Evolutionary conservation across 1,140 invertebrate genomes (phyloP), one percentile per base, ranked within the genome.

Genomic region (Coboldia fuscipes): DNA sequence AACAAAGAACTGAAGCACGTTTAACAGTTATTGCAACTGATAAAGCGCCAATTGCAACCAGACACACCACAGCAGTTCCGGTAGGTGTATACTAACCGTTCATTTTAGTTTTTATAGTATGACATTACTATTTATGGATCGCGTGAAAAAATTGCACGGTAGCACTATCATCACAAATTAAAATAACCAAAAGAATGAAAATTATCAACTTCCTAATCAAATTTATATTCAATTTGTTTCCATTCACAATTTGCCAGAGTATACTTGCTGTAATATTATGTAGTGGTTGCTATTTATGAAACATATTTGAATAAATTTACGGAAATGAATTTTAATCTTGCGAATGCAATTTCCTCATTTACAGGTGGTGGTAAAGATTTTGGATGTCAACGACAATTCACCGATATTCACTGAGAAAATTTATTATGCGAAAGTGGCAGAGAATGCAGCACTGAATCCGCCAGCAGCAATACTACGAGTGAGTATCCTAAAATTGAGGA

Each of bases 321-420:
- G 14, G 8, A 16, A 34, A 37, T 30, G 5, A 16, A 32, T 29
- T 6, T 37, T 34, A 33, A 37, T 22, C 36, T 18, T 14, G 26
- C 36, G n/a, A n/a, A n/a, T n/a, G n/a, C n/a, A n/a, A n/a, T n/a
- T n/a, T n/a, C 15, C 37, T 40, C 32, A 17, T 38, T 47, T 37
- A 0, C 47, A 74, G 60, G 62, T 86, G 20, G 63, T 75, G 45
- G 70, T 90, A n/a, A 73, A 70, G 48, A 62, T 90, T 2, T 45
- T 66, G 14, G 83, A 90, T 51, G 67, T 80, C 2, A 88, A 89
- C 54, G 84, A 90, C 48, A 83, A 86, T 51, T 46, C 70, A 3
- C 85, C 84, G 0, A 60, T 72, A 35, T 88, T 89, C 48, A 68
- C 62, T 1, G 70, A 75, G 38, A 66, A 72, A 29, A 63, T 66